Base-by-base conservation (phyloP, 2,797 vertebrate species). In the Cheirogaleus major region DNA sequence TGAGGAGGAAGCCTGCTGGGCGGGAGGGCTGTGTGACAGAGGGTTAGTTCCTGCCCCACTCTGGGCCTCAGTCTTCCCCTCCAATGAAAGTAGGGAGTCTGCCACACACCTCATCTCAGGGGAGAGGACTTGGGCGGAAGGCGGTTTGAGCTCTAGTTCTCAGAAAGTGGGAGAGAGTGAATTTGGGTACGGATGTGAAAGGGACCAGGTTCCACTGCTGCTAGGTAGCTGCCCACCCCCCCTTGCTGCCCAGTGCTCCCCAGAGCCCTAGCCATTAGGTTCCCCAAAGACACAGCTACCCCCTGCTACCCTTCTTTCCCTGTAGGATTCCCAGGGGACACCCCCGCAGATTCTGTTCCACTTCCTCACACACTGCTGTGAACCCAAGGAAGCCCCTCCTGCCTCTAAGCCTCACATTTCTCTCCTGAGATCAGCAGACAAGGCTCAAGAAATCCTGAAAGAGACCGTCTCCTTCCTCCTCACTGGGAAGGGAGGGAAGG, bases 61-160 rank as follows among this genome's bases (percentile, higher is more conserved):
- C 57, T 55, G 63, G 57, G 78, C 93, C 84, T 92, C 41, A 0
- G 79, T 59, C 38, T 65, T 91, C 87, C 69, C 81, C 73, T 45
- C 76, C 69, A 61, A 18, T 55, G 65, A 79, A 84, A n/a, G 14
- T 18, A 72, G 48, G 76, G 80, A 91, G 59, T 52, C 18, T 67
- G 41, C 59, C 83, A 22, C 18, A 11, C 0, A 2, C 30, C 32
- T 50, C 88, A 7, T 72, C 72, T 83, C 38, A 5, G 22, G 2
- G 63, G 48, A 95, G 45, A 93, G 89, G 87, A 86, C 79, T 65
- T 14, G 65, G 81, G 88, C 88, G 70, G 95, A 96, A 95, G 78
- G 50, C 92, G 72, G 87, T 82, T 52, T 95, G 92, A 45, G n/a
- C 84, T 87, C 85, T 95, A 7, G 63, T 98, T 97, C 97, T 97